Conservation (phyloP, 2,888 invertebrate genomes). For the Schrankia costaestrigalis region DNA sequence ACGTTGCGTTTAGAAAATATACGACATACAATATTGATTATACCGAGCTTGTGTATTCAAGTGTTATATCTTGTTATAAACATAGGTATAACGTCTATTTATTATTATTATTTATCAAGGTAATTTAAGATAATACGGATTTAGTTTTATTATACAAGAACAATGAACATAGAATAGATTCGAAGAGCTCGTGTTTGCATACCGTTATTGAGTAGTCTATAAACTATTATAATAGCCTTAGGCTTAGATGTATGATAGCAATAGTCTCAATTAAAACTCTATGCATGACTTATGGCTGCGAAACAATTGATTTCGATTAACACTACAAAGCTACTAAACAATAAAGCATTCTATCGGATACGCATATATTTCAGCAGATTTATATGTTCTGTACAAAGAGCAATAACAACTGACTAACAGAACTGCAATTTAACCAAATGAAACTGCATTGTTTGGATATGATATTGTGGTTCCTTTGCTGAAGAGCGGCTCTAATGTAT, state of each 20-base stretch:
- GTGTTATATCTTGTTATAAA: too few relatives aligned
- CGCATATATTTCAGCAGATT: conserved; percentile 28
- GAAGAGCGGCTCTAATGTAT: conserved; percentile 3
- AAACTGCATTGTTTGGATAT: conserved; percentile 10
- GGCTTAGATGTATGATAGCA: conserved; percentile 53
- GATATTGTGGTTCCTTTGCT: conserved; percentile 7
- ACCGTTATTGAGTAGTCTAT: conserved; percentile 24
- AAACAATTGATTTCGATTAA: conserved; percentile 78
- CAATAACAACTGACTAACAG: conserved; percentile 17
- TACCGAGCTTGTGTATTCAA: conserved; percentile 14
- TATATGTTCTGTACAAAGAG: conserved; percentile 33
- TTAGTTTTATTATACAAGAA: too few relatives aligned
- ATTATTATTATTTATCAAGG: too few relatives aligned
- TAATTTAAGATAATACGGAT: too few relatives aligned
- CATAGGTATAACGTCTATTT: too few relatives aligned
- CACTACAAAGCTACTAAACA: conserved; percentile 67
- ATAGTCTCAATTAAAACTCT: conserved; percentile 70
- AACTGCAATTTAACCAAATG: conserved; percentile 10
- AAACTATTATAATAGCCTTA: conserved; percentile 47
- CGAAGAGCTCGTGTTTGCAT: too few relatives aligned
- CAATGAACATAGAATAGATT: too few relatives aligned
- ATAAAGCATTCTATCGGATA: conserved; percentile 53
- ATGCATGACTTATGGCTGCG: conserved; percentile 64
- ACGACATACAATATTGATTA: conserved; percentile 32
- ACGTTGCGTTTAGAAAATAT: conserved; percentile 37